phyloP scores from a whole-genome alignment of 2,113 vertebrate genomes.

The Rhinopomastus cyanomelas region DNA sequence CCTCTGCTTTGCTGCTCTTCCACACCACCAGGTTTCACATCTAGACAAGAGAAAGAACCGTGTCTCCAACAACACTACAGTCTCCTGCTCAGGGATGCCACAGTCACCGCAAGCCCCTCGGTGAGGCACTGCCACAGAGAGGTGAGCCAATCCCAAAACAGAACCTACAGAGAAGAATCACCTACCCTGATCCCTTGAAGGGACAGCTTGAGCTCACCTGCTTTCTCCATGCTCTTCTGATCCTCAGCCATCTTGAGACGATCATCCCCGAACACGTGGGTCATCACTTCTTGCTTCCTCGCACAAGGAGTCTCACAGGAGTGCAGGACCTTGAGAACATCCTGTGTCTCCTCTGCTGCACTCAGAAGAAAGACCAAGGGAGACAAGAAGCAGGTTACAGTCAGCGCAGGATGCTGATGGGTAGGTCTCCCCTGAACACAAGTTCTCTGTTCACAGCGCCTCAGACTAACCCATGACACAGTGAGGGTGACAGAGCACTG shows the following conservation, averaged over 20 bases:
- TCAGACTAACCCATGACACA: background rate
- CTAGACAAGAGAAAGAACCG: background rate
- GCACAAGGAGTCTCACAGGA: background rate
- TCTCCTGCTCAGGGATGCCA: background rate
- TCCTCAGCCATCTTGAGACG: conserved; percentile 44
- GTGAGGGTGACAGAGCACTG: too few species aligned
- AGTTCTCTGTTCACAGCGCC: background rate
- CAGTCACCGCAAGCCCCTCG: background rate
- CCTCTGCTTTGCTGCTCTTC: background rate
- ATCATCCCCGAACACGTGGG: conserved; percentile 27
- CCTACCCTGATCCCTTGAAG: background rate
- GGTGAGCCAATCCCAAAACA: background rate
- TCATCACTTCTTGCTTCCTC: conserved; percentile 57
- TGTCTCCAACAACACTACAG: background rate
- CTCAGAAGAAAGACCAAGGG: background rate
- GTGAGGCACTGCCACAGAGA: background rate
- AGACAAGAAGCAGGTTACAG: background rate
- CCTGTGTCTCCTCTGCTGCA: conserved; percentile 29
- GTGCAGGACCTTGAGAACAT: background rate
- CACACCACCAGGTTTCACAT: background rate
- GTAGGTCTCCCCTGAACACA: background rate
- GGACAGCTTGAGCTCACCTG: conserved; percentile 26
- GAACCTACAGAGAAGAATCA: background rate
- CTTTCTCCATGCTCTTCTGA: background rate
- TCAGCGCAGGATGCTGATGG: background rate